Base-by-base conservation (phyloP, 2,797 vertebrate species). In the Mus minutoides region DNA sequence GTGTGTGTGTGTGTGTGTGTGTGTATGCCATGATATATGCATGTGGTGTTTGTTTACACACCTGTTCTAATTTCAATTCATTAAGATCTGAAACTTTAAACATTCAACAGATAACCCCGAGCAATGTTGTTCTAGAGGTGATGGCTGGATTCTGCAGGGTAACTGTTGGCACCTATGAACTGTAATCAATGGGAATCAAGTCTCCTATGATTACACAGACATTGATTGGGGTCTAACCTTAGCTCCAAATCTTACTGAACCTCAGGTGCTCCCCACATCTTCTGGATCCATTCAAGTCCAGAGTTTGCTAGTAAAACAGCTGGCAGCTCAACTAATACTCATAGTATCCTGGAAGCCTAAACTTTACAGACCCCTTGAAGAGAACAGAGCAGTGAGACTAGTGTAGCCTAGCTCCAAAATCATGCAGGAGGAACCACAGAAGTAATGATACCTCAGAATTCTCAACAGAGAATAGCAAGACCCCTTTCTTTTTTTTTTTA, bases 11-110 rank as follows among this genome's bases (percentile, higher is more conserved):
- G 56, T 54, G 60, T 54, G 34, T 24, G 62, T 56, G 22, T 54
- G 64, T 37, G 29, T 34, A 3, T 40, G 37, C 16, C 10, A 11
- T 21, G 40, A 6, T 64, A 64, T 31, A 64, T 62, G 37, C 0
- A 29, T 19, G 52, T 52, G 77, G 19, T 9, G 21, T 82, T n/a
- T 82, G n/a, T 58, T 58, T 82, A 29, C 1, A 60, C 3, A 40
- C 2, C 52, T 43, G 12, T 86, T 91, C 46, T 37, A 17, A 77
- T 88, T 88, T 96, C 90, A 96, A 67, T 19, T 80, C 37, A 88
- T 24, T 85, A 21, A 24, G 62, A 56, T 76, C 17, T 88, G 83
- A 88, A 96, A 92, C 54, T 58, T 34, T 84, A 86, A 43, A 34
- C 40, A 11, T 95, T 82, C 60, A 52, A 49, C 24, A 89, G 8